These are phyloP conservation scores for Scolanthus callimorphus DNA, from an alignment of 92 coral and sea anemone genomes.

Conservation along the genomic window DNA sequence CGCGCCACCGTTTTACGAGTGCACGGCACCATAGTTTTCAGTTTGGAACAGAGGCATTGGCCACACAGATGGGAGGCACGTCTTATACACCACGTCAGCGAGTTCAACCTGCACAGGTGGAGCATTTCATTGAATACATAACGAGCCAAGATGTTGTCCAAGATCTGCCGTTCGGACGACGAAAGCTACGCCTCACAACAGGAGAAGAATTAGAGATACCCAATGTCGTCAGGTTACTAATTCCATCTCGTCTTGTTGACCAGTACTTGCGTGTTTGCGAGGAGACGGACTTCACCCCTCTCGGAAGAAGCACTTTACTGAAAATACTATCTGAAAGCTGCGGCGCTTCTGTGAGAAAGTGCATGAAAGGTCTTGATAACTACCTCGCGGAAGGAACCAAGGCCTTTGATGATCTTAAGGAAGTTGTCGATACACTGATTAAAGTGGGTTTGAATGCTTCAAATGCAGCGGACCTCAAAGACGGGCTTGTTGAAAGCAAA, in stretches of 20 bases:
- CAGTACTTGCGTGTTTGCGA: constrained; percentile 33
- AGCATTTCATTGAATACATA: constrained; percentile 45
- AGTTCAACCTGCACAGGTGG: constrained; percentile 24
- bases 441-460: constrained; percentile 16
- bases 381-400: constrained; percentile 24
- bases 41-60: constrained; percentile 41
- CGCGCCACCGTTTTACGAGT: constrained; percentile 35
- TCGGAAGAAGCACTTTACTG: constrained; percentile 35
- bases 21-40: constrained; percentile 29
- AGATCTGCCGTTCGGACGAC: constrained; percentile 47
- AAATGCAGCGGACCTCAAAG: constrained; percentile 17
- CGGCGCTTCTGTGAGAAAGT: constrained; percentile 37
- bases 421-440: constrained; percentile 8
- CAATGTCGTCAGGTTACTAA: constrained; percentile 31
- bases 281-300: constrained; percentile 27
- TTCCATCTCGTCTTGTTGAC: constrained; percentile 31
- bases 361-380: constrained; percentile 43
- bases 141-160: constrained; percentile 32
- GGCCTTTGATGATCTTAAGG: constrained; percentile 22
- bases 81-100: constrained; percentile 27
- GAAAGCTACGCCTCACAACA: constrained; percentile 17
- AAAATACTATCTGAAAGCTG: constrained; percentile 30
- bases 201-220: constrained; percentile 33
- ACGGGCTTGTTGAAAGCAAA: constrained; percentile 12
- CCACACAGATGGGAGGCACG: no score